phyloP scores from a whole-genome alignment of 2,888 invertebrate species.

The Bellardia bayeri region DNA sequence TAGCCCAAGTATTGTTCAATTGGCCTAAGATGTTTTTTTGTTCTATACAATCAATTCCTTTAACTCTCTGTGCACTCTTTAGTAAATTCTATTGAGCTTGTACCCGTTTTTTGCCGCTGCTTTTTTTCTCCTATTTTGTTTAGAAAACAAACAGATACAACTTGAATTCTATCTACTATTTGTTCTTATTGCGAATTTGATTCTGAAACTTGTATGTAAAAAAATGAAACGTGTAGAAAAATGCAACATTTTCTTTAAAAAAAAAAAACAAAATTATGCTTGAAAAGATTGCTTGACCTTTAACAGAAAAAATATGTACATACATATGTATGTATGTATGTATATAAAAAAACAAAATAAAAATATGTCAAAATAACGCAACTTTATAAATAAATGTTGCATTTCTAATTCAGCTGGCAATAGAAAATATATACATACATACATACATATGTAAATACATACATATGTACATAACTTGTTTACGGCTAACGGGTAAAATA shows the following conservation, averaged over 20 bases:
- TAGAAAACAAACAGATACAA: slow-evolving; percentile 14
- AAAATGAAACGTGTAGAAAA: slow-evolving; percentile 1
- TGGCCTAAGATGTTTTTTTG: too few relatives aligned
- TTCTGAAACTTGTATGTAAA: neutral
- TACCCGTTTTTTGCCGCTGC: slow-evolving; percentile 10
- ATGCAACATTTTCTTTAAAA: neutral
- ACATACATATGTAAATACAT: too few relatives aligned
- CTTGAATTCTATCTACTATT: slow-evolving; percentile 18
- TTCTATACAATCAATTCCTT: neutral
- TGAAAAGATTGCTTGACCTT: slow-evolving; percentile 51
- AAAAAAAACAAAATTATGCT: neutral
- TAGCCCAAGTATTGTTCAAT: too few relatives aligned
- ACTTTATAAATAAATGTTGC: slow-evolving; percentile 34
- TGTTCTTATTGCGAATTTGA: slow-evolving; percentile 6
- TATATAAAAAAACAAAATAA: neutral
- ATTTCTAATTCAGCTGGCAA: slow-evolving; percentile 46
- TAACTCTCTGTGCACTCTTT: neutral
- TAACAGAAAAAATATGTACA: neutral
- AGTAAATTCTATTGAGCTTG: slow-evolving; percentile 16
- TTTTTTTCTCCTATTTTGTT: slow-evolving; percentile 29
- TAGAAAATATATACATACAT: neutral
- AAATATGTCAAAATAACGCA: slow-evolving; percentile 32
- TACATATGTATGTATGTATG: too few relatives aligned
- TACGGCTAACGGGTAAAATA: neutral
- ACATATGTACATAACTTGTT: neutral